Conservation (phyloP, 2,888 invertebrate genomes). For the Chrysolina americana region DNA sequence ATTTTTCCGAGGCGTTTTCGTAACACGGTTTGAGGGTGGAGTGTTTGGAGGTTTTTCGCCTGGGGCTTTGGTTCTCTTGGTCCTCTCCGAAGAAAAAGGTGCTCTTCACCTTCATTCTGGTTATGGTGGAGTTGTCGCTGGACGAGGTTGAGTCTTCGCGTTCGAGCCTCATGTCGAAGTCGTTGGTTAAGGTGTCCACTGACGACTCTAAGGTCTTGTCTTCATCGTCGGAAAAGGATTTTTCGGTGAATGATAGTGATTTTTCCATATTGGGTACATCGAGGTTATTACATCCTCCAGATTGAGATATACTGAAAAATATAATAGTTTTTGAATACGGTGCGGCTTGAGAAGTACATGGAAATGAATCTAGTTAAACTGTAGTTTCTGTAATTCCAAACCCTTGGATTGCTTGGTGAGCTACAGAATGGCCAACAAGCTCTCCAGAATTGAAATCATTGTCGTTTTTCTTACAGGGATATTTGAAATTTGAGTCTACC, state of each 20-base stretch:
- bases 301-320: not conserved
- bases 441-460: too few species aligned
- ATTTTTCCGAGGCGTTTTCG: constrained; percentile 68
- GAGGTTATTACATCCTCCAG: not conserved
- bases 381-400: too few species aligned
- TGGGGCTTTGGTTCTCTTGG: constrained; percentile 66
- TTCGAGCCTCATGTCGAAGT: constrained; percentile 72
- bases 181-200: constrained; percentile 96
- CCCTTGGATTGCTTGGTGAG: too few species aligned
- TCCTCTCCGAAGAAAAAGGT: constrained; percentile 76
- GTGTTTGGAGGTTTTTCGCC: constrained; percentile 63
- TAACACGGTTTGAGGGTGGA: constrained; percentile 74
- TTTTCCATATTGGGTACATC: not conserved
- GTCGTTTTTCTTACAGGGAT: too few species aligned
- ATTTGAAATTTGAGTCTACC: too few species aligned
- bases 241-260: not conserved
- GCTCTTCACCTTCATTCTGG: constrained; percentile 49
- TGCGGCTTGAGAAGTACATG: too few species aligned
- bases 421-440: too few species aligned
- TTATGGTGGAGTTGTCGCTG: constrained; percentile 77
- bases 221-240: constrained; percentile 60
- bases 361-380: too few species aligned
- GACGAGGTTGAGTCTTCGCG: constrained; percentile 89
- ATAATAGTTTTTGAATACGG: too few species aligned
- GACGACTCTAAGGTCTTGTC: constrained; percentile 88